Evolutionary conservation across 2,797 vertebrate species (phyloP), one percentile per base, ranked within the genome.

Genomic region (Hirundo rustica): DNA sequence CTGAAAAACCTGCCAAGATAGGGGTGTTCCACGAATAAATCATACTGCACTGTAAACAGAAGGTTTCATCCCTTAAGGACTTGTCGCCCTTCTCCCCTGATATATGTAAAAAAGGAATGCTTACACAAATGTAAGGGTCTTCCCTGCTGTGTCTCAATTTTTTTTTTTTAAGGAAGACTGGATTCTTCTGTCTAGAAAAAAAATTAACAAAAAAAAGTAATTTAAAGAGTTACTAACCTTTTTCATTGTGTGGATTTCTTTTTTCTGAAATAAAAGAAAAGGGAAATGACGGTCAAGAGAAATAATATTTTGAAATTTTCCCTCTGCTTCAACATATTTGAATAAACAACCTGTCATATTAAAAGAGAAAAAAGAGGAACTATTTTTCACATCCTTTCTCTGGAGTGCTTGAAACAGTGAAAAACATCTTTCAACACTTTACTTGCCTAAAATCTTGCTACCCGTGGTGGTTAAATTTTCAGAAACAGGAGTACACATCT

Each of bases 231-330:
- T 94, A 97, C 97, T 97, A 96, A 97, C 97, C 97, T 97, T 97
- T 97, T 85, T 97, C 96, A 42, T 96, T 97, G 96, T 96, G 96
- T 93, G 96, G 96, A 94, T 97, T 97, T 96, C 96, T 97, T 97
- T 97, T 97, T 95, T 97, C 97, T 97, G 96, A 94, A 97, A 97
- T 61, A 80, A 93, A 95, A 97, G 61, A 96, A 91, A 97, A 94
- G 96, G 80, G 81, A 96, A 96, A 94, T 1, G 5, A 95, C 3
- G 29, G 92, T 97, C 91, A 96, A 93, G 70, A 96, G 29, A 94
- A 84, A 60, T n/a, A 76, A 5, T 67, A 85, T 66, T 74, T 72
- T 32, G 19, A 64, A 81, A 18, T 82, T 84, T 77, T 77, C 45
- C 61, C 68, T 68, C 34, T 62, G 21, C n/a, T 92, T 54, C 54